phyloP scores from a whole-genome alignment of 1,140 invertebrate species.

The Drosophila burlai region DNA sequence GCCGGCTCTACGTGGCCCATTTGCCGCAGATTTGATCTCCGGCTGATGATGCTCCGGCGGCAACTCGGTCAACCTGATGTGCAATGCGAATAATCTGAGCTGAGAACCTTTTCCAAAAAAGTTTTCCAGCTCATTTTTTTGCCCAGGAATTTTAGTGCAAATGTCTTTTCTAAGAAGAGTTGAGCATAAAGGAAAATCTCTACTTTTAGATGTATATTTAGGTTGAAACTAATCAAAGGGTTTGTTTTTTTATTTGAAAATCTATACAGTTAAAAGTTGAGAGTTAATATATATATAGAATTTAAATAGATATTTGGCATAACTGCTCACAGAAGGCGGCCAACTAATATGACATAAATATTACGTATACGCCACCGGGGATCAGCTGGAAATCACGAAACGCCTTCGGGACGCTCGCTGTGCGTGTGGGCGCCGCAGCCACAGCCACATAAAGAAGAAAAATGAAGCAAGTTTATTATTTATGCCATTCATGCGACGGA shows the following conservation, averaged over 20 bases:
- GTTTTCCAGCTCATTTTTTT: slow-evolving; percentile 1
- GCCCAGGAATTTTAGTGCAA: neutral
- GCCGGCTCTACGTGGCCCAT: slow-evolving; percentile 21
- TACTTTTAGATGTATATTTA: neutral
- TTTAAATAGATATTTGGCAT: neutral
- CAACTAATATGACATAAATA: slow-evolving; percentile 71
- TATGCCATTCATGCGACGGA: slow-evolving; percentile 65
- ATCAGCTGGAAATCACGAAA: slow-evolving; percentile 62
- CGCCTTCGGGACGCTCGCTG: slow-evolving; percentile 5
- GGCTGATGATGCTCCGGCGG: neutral
- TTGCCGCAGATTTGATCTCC: slow-evolving; percentile 44
- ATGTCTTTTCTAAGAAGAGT: neutral
- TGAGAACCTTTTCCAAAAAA: slow-evolving; percentile 4
- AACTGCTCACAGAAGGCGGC: slow-evolving; percentile 4
- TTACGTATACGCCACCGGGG: slow-evolving; percentile 68
- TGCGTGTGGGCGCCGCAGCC: slow-evolving; percentile 8
- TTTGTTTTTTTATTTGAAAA: neutral
- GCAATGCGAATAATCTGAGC: slow-evolving; percentile 29
- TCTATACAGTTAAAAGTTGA: neutral
- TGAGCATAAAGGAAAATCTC: neutral
- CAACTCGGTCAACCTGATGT: slow-evolving; percentile 41
- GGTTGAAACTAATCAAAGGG: neutral
- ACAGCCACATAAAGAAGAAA: slow-evolving; percentile 8
- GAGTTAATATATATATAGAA: neutral
- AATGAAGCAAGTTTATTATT: slow-evolving; percentile 66